A percentile compares a stretch with the other conserved stretches of the same genome.
These are phyloP conservation scores for Anhinga rufa DNA, from an alignment of 2,113 vertebrate genomes.

Conservation along the genomic window DNA sequence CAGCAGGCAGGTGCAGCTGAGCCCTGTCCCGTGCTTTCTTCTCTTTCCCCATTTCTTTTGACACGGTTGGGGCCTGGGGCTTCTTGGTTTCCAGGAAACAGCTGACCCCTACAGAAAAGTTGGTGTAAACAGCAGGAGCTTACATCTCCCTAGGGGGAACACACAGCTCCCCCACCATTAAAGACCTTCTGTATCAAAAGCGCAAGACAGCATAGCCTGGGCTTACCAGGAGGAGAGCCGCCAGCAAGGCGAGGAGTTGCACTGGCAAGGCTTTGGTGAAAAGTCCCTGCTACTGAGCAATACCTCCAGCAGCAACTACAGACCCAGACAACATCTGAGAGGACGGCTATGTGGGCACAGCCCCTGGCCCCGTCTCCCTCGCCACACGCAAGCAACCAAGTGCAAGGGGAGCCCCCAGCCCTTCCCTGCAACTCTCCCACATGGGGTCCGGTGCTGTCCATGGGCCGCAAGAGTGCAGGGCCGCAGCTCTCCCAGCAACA, in stretches of 20 bases:
- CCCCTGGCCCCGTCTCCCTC: neutral
- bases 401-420: neutral
- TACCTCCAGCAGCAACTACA: neutral
- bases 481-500: neutral
- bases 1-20: neutral
- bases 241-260: rapidly evolving
- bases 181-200: neutral
- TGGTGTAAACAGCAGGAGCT: neutral
- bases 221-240: neutral
- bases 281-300: neutral
- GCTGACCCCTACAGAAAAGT: neutral
- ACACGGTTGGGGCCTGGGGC: neutral
- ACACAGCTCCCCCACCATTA: neutral
- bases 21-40: rapidly evolving
- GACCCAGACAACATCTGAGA: neutral
- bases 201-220: neutral
- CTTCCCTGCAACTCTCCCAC: neutral
- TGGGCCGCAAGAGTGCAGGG: rapidly evolving
- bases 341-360: neutral
- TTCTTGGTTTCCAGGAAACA: neutral
- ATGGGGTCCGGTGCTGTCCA: neutral
- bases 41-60: neutral
- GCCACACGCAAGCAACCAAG: rapidly evolving
- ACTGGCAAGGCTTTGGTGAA: neutral
- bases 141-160: neutral